A percentile compares a stretch with the other conserved stretches of the same genome.
Evolutionary conservation across 2,888 invertebrate species (phyloP).

Genomic region (Leptopterna dolabrata): DNA sequence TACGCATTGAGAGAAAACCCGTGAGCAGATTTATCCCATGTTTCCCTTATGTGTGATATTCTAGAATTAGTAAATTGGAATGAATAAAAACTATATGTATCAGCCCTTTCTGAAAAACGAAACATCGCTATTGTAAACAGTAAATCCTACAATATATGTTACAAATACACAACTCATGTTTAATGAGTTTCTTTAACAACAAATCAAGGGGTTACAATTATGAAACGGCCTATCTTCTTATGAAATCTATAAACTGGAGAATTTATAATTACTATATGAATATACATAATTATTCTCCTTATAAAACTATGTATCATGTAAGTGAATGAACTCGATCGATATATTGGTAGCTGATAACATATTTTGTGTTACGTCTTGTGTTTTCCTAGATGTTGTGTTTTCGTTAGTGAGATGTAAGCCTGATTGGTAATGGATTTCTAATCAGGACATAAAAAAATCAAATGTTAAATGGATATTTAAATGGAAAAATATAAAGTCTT

Average conservation of each 20-base stretch:
- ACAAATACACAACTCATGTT: background rate
- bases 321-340: background rate
- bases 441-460: conserved; percentile 16
- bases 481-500: conserved; percentile 44
- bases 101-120: conserved; percentile 20
- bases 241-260: conserved; percentile 3
- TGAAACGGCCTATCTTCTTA: conserved; percentile 50
- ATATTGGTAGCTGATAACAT: background rate
- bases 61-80: conserved; percentile 5
- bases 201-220: conserved; percentile 36
- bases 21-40: conserved; percentile 20
- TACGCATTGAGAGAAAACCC: background rate
- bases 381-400: background rate
- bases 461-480: conserved; percentile 30
- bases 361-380: background rate
- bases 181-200: background rate
- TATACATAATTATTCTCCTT: conserved; percentile 13
- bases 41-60: conserved; percentile 40
- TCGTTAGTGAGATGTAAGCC: background rate
- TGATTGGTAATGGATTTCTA: background rate
- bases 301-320: no score
- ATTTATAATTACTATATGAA: background rate
- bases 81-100: background rate
- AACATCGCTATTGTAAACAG: background rate
- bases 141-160: background rate